phyloP scores from a whole-genome alignment of 2,888 invertebrate genomes.

The Drosophila prolongata region DNA sequence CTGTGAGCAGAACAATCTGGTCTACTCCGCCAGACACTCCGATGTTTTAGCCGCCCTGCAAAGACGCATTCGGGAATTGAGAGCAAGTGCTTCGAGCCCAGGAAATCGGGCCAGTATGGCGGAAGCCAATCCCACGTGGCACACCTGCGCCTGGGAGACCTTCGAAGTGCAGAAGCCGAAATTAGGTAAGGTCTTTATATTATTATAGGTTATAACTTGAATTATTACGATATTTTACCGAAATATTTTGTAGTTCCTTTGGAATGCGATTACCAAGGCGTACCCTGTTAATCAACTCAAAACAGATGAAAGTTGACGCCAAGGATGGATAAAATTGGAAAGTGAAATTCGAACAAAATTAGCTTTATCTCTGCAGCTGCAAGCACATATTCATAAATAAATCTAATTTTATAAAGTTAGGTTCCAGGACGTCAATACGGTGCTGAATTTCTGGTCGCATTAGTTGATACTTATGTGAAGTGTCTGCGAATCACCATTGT shows the following conservation, averaged over 20 bases:
- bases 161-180: slow-evolving; percentile 66
- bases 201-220: neutral
- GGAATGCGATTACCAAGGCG: slow-evolving; percentile 57
- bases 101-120: slow-evolving; percentile 84
- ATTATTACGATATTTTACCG: neutral
- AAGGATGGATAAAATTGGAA: no score
- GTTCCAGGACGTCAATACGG: no score
- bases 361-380: neutral
- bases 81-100: slow-evolving; percentile 84
- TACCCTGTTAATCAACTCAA: slow-evolving; percentile 48
- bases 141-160: slow-evolving; percentile 86
- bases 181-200: slow-evolving; percentile 24
- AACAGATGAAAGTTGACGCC: neutral
- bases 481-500: no score
- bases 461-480: no score
- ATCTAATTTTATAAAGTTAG: neutral
- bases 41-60: slow-evolving; percentile 81
- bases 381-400: neutral
- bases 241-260: slow-evolving; percentile 27
- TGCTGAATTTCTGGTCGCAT: no score
- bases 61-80: slow-evolving; percentile 83
- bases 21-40: slow-evolving; percentile 42
- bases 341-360: neutral
- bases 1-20: slow-evolving; percentile 84
- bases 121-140: slow-evolving; percentile 85